Percentiles rank a stretch among this genome's conserved stretches.
phyloP scores from a whole-genome alignment of 1,140 invertebrate species.

The Lucilia sericata region DNA sequence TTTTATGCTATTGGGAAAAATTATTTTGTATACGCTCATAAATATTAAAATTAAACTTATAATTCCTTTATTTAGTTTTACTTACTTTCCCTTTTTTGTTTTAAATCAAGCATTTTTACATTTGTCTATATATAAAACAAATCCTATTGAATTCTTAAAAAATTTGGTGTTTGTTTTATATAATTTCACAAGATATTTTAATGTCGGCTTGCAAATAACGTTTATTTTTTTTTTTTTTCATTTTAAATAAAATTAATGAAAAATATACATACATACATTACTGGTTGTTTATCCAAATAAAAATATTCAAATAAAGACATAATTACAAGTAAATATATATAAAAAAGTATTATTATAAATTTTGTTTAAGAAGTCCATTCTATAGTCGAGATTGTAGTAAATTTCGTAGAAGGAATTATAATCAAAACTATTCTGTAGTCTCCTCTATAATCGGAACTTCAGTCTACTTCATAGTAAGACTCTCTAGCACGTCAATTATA shows the following conservation, averaged over 20 bases:
- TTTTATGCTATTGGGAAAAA: neutral
- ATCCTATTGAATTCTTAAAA: neutral
- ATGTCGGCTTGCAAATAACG: neutral
- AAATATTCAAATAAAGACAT: conserved; percentile 11
- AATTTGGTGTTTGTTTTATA: conserved; percentile 7
- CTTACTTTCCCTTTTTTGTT: neutral
- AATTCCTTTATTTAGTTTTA: neutral
- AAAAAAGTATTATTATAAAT: neutral
- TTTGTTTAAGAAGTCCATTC: too few species aligned
- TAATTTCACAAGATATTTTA: neutral
- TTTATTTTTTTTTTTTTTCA: neutral
- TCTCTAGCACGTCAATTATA: too few species aligned
- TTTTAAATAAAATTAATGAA: neutral
- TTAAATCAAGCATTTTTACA: neutral
- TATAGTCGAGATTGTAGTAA: too few species aligned
- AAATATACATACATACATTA: neutral
- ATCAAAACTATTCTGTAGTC: too few species aligned
- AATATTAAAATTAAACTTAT: neutral
- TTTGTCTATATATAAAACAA: neutral
- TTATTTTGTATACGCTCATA: neutral
- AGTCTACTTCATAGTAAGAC: too few species aligned
- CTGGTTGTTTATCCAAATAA: conserved; percentile 23
- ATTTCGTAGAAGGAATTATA: too few species aligned
- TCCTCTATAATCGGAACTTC: too few species aligned
- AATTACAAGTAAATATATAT: neutral